A percentile compares a stretch with the other conserved stretches of the same genome.
phyloP scores from a whole-genome alignment of 1,140 invertebrate genomes.

The Vanessa atalanta region DNA sequence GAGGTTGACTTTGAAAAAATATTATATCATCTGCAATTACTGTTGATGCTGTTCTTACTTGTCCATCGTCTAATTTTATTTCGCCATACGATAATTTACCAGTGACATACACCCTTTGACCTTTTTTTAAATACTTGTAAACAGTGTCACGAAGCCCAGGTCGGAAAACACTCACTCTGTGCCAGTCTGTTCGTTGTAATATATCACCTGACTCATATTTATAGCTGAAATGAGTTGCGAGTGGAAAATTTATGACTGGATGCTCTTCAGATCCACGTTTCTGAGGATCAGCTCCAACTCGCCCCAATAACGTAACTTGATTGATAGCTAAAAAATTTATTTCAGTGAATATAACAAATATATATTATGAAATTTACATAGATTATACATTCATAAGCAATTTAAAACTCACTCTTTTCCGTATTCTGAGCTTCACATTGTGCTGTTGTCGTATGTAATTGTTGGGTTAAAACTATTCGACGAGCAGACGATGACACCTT shows the following conservation, averaged over 20 bases:
- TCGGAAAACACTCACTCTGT: constrained; percentile 93
- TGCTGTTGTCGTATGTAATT: constrained; percentile 38
- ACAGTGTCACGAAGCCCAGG: constrained; percentile 89
- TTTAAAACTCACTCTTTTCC: constrained; percentile 49
- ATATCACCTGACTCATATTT: constrained; percentile 89
- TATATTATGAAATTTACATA: neutral
- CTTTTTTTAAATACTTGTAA: constrained; percentile 91
- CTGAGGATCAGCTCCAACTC: constrained; percentile 93
- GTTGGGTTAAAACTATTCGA: constrained; percentile 16
- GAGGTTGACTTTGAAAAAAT: constrained; percentile 83
- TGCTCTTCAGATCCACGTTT: constrained; percentile 89
- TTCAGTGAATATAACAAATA: neutral
- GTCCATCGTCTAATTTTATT: constrained; percentile 89
- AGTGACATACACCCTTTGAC: constrained; percentile 91
- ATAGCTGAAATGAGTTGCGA: constrained; percentile 94
- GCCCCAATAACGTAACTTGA: constrained; percentile 91
- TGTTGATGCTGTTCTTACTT: constrained; percentile 85
- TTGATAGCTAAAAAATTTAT: constrained; percentile 88
- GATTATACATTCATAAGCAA: neutral
- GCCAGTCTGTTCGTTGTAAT: constrained; percentile 94
- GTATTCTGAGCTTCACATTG: constrained; percentile 44
- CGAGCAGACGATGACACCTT: constrained; percentile 3
- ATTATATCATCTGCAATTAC: constrained; percentile 94
- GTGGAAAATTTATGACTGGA: constrained; percentile 93
- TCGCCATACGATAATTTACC: constrained; percentile 93